Conservation (phyloP, 1,140 invertebrate species). For the Dufourea novaeangliae region DNA sequence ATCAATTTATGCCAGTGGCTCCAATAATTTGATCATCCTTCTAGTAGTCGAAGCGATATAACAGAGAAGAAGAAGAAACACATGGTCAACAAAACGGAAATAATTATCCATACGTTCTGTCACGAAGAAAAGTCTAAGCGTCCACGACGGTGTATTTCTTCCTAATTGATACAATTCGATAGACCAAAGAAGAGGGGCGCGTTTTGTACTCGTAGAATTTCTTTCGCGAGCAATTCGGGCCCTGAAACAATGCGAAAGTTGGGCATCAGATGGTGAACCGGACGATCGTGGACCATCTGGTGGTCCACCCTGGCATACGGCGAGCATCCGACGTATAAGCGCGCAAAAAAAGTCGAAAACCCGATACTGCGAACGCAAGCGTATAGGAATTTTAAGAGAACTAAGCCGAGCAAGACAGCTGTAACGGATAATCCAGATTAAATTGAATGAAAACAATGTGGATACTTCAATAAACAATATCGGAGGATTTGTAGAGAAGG, state of each 20-base stretch:
- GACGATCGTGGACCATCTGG: constrained; percentile 76
- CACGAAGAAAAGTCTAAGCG: too few relatives aligned
- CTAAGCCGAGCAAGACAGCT: constrained; percentile 27
- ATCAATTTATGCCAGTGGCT: too few relatives aligned
- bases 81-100: too few relatives aligned
- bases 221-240: constrained; percentile 47
- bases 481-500: neutral
- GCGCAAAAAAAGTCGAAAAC: constrained; percentile 60
- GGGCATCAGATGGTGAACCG: constrained; percentile 71
- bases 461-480: constrained; percentile 22
- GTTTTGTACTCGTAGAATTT: constrained; percentile 21
- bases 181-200: constrained; percentile 1
- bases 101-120: too few relatives aligned
- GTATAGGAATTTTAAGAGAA: constrained; percentile 53
- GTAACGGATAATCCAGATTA: constrained; percentile 44
- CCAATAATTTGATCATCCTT: too few relatives aligned
- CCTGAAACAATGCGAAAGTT: constrained; percentile 68
- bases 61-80: too few relatives aligned
- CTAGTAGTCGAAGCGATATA: too few relatives aligned
- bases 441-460: constrained; percentile 10
- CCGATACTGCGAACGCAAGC: constrained; percentile 64
- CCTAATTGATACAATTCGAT: neutral
- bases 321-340: constrained; percentile 62
- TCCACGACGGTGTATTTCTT: neutral
- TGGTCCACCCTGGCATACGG: constrained; percentile 76